These are phyloP conservation scores for Lepidostoma basale DNA, from an alignment of 1,140 invertebrate species.

Conservation along the genomic window DNA sequence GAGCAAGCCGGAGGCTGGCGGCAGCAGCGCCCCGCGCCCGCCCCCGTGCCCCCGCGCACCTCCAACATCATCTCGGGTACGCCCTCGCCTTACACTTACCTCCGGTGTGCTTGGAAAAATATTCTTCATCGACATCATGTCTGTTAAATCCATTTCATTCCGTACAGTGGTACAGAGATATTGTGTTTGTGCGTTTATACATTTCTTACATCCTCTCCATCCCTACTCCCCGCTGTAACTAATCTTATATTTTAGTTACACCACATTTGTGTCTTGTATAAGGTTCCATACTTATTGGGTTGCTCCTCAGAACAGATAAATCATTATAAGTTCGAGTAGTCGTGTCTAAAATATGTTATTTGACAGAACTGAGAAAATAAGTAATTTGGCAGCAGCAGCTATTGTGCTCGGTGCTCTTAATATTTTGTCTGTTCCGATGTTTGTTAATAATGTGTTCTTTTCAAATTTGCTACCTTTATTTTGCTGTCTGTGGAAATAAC, in stretches of 20 bases:
- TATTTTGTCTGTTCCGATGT: constrained; percentile 25
- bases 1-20: constrained; percentile 20
- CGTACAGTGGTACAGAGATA: background rate
- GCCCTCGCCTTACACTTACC: constrained; percentile 23
- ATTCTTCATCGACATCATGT: constrained; percentile 28
- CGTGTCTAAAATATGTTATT: too few relatives aligned
- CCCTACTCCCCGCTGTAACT: background rate
- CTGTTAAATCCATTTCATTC: background rate
- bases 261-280: background rate
- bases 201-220: background rate
- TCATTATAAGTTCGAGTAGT: too few relatives aligned
- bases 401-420: too few relatives aligned
- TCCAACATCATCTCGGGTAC: constrained; percentile 45
- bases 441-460: background rate
- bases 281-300: background rate
- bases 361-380: too few relatives aligned
- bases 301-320: too few relatives aligned
- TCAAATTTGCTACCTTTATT: constrained; percentile 18
- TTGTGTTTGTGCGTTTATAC: constrained; percentile 22
- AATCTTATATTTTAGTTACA: background rate
- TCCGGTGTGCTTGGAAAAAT: constrained; percentile 46
- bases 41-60: constrained; percentile 17
- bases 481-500: constrained; percentile 5
- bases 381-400: too few relatives aligned
- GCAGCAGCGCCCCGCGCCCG: constrained; percentile 32